These are phyloP conservation scores for Apostichopus japonicus DNA, from an alignment of 35 echinoderm and acorn worm genomes.

Conservation along the genomic window DNA sequence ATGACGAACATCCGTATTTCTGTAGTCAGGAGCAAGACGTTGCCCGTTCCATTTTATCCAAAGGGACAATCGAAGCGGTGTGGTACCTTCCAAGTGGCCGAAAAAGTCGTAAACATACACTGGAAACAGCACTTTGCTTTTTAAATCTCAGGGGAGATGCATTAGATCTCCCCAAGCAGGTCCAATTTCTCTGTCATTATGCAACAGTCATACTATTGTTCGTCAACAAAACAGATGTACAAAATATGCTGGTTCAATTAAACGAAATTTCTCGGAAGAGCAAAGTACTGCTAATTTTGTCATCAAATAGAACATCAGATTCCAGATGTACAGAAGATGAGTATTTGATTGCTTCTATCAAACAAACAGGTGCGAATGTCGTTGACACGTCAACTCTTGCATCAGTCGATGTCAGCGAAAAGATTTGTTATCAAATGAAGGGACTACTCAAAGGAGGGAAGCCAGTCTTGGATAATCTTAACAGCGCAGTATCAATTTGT, in stretches of 20 bases:
- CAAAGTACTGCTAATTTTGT: neutral
- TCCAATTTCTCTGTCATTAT: neutral
- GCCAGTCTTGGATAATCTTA: neutral
- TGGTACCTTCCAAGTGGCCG: neutral
- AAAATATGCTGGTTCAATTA: neutral
- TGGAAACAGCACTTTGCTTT: neutral
- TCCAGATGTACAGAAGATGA: neutral
- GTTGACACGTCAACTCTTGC: neutral
- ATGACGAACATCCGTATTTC: constrained; percentile 31
- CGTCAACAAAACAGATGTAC: neutral
- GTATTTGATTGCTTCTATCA: neutral
- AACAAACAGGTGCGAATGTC: neutral
- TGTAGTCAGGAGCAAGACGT: neutral
- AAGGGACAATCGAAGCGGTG: constrained; percentile 25
- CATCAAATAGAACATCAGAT: neutral
- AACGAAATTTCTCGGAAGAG: neutral
- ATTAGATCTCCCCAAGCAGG: neutral
- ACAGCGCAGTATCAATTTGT: neutral
- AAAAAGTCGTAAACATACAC: neutral
- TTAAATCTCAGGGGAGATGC: constrained; percentile 23
- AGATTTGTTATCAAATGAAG: neutral
- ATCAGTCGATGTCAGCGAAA: neutral
- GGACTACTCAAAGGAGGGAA: neutral
- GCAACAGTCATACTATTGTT: neutral
- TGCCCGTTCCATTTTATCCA: neutral